Evolutionary conservation across 2,888 invertebrate species (phyloP).

Genomic region (Sympetrum striolatum): DNA sequence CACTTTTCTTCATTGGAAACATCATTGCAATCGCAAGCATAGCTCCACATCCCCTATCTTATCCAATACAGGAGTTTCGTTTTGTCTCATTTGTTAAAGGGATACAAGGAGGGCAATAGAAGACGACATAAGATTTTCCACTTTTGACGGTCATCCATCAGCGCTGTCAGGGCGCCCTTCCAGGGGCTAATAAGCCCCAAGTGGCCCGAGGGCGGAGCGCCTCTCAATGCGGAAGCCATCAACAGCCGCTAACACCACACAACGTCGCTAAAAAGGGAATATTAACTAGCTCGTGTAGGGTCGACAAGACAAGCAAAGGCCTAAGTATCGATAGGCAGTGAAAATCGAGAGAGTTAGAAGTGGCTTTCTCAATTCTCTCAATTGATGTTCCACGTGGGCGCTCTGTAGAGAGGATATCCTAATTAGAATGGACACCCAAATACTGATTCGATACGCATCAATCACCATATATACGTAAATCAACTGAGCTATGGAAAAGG

Average conservation of each 20-base stretch:
- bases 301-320: not conserved
- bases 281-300: not conserved
- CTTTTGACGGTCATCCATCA: conserved; percentile 16
- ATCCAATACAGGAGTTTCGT: not conserved
- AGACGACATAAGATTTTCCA: not conserved
- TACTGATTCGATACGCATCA: no score
- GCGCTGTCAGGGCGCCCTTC: not conserved
- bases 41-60: not conserved
- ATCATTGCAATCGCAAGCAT: no score
- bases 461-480: no score
- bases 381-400: no score
- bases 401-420: no score
- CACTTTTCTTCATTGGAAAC: no score
- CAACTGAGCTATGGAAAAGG: no score
- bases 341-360: no score
- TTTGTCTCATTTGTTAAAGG: not conserved
- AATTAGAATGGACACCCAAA: no score
- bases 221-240: not conserved
- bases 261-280: not conserved
- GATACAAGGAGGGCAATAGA: not conserved
- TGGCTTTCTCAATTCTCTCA: no score
- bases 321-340: no score
- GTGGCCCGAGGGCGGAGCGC: not conserved
- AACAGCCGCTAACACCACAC: not conserved
- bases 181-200: not conserved